phyloP scores from a whole-genome alignment of 2,797 vertebrate genomes.

The Simalia tracyae region DNA sequence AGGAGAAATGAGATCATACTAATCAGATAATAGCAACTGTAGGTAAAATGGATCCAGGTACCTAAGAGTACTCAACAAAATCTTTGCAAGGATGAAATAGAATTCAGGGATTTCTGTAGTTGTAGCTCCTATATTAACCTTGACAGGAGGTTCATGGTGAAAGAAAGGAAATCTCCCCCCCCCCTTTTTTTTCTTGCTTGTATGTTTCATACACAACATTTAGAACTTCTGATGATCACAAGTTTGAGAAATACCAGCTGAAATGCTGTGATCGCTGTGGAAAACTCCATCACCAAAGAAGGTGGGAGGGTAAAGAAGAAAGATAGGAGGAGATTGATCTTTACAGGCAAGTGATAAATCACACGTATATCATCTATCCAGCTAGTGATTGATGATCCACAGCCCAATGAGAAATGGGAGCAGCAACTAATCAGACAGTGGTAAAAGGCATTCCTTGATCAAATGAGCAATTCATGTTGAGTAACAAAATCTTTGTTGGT shows the following conservation, averaged over 20 bases:
- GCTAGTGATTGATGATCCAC: neutral
- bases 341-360: neutral
- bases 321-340: neutral
- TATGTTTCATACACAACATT: neutral
- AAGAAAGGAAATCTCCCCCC: neutral
- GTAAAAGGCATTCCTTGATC: neutral
- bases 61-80: neutral
- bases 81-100: neutral
- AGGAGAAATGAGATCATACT: neutral
- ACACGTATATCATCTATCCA: neutral
- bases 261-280: neutral
- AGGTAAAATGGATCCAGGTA: neutral
- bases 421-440: slow-evolving; percentile 1
- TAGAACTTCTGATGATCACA: neutral
- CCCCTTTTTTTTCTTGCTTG: neutral
- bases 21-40: neutral
- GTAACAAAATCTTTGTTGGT: neutral
- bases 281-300: neutral
- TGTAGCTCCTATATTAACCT: neutral
- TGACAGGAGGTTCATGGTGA: neutral
- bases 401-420: neutral
- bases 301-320: neutral
- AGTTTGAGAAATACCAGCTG: neutral
- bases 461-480: neutral
- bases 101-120: neutral